phyloP scores from a whole-genome alignment of 2,888 invertebrate species.

The Zygothrica quintamaculata region DNA sequence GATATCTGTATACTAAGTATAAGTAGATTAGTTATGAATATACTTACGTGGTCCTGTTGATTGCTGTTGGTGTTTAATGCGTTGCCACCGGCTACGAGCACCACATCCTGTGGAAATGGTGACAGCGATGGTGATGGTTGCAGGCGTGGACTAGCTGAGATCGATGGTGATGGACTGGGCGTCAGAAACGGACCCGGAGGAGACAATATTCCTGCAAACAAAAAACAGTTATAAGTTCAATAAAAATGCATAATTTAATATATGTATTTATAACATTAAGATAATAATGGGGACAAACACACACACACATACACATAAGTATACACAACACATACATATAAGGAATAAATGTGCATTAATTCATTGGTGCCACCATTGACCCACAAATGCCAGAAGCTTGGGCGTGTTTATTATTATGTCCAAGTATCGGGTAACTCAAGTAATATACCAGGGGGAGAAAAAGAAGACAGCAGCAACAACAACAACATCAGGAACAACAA shows the following conservation, averaged over 20 bases:
- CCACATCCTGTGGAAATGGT: slow-evolving; percentile 85
- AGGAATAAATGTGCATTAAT: slow-evolving; percentile 34
- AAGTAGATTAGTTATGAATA: not conserved
- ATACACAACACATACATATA: not conserved
- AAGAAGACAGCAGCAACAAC: too few species aligned
- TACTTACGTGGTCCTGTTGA: slow-evolving; percentile 84
- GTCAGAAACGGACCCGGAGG: slow-evolving; percentile 85
- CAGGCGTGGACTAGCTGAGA: slow-evolving; percentile 85
- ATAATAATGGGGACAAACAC: not conserved
- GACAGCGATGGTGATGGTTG: slow-evolving; percentile 85
- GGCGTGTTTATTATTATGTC: slow-evolving; percentile 25
- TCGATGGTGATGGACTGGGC: slow-evolving; percentile 85
- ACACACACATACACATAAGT: not conserved
- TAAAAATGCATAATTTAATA: slow-evolving; percentile 30
- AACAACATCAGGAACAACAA: too few species aligned
- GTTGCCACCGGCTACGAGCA: slow-evolving; percentile 84
- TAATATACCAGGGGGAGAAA: slow-evolving; percentile 4
- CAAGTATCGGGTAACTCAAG: slow-evolving; percentile 41
- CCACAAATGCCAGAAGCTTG: slow-evolving; percentile 44
- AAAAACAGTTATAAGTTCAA: slow-evolving; percentile 14
- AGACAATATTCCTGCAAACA: slow-evolving; percentile 84
- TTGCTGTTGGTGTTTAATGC: slow-evolving; percentile 83
- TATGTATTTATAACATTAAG: not conserved
- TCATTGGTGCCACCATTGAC: slow-evolving; percentile 45
- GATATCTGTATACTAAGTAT: too few species aligned